Percentiles rank a stretch among this genome's conserved stretches.
phyloP scores from a whole-genome alignment of 2,888 invertebrate genomes.

The Nymphalis c-album region DNA sequence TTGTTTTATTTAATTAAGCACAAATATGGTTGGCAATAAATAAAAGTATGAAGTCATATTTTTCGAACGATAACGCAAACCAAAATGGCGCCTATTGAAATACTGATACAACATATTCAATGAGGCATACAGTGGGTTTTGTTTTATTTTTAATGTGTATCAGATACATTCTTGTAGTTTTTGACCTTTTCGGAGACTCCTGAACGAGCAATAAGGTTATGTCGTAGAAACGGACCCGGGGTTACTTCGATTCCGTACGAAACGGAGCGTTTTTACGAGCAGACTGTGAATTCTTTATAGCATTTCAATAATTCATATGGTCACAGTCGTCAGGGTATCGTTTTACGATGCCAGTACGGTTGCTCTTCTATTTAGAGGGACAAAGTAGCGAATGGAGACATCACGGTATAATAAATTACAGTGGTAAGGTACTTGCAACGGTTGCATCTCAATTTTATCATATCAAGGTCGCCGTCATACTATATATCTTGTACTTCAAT shows the following conservation, averaged over 20 bases:
- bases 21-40: no score
- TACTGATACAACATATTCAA: no score
- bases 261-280: conserved; percentile 36
- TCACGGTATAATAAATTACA: conserved; percentile 22
- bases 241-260: conserved; percentile 26
- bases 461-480: conserved; percentile 8
- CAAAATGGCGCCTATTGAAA: no score
- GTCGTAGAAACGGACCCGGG: conserved; percentile 21
- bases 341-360: conserved; percentile 38
- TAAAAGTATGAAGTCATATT: no score
- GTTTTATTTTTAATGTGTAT: no score
- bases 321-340: conserved; percentile 34
- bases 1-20: no score
- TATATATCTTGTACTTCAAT: neutral
- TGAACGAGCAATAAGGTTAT: conserved; percentile 20
- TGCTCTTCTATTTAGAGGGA: conserved; percentile 15
- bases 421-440: conserved; percentile 16
- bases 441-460: conserved; percentile 17
- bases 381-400: conserved; percentile 23
- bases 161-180: neutral
- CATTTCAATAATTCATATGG: conserved; percentile 41
- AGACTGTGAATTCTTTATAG: conserved; percentile 36
- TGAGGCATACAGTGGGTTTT: no score
- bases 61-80: no score
- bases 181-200: conserved; percentile 15